Evolutionary conservation across 2,797 vertebrate species (phyloP).

Genomic region (Eulemur mongoz): DNA sequence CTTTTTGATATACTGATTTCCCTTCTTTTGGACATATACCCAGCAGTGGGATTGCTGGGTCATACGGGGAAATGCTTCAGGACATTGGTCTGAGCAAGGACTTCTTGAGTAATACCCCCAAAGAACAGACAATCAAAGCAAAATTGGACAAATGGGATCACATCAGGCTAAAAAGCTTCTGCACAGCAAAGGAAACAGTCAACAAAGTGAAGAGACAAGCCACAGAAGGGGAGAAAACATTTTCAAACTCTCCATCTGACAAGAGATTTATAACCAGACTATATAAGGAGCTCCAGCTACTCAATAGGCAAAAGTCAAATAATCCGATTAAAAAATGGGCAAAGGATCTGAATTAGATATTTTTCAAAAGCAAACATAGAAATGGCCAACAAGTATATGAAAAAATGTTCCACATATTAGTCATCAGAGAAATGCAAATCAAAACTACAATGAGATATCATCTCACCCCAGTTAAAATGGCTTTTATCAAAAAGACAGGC

Average conservation of each 20-base stretch:
- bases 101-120: not conserved
- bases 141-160: not conserved
- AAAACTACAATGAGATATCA: not conserved
- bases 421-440: not conserved
- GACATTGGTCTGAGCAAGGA: not conserved
- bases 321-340: not conserved
- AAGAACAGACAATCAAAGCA: not conserved
- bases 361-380: not conserved
- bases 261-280: not conserved
- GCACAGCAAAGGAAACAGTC: not conserved
- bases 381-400: not conserved
- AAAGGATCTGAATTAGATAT: not conserved
- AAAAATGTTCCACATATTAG: not conserved
- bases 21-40: not conserved
- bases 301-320: not conserved
- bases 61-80: not conserved
- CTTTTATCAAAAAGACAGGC: not conserved
- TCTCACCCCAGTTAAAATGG: not conserved
- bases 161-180: not conserved
- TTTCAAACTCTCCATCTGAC: not conserved
- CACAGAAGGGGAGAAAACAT: not conserved
- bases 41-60: not conserved
- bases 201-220: not conserved
- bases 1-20: not conserved
- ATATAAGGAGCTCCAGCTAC: not conserved